Evolutionary conservation across 2,888 invertebrate species (phyloP).

Genomic region (Dryomyza anilis): DNA sequence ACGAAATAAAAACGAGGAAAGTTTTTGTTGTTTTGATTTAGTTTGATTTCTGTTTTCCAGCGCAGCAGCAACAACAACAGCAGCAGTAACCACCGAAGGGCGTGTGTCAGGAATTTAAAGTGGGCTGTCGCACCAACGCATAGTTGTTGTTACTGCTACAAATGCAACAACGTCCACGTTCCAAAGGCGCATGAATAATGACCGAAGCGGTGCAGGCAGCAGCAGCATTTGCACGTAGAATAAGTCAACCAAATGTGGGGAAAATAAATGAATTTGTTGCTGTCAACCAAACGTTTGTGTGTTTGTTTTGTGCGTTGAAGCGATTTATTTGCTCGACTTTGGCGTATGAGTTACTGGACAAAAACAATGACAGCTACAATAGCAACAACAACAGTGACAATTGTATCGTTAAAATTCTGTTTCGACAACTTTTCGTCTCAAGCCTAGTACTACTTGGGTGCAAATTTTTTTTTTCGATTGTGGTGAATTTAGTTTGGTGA

Average conservation of each 20-base stretch:
- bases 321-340: conserved; percentile 2
- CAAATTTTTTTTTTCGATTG: too few species aligned
- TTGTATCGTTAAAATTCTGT: background rate
- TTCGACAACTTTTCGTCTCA: background rate
- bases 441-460: too few species aligned
- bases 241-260: conserved; percentile 4
- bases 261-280: background rate
- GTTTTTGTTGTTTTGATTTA: background rate
- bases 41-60: background rate
- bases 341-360: conserved; percentile 1
- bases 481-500: too few species aligned
- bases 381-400: background rate
- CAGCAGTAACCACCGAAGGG: background rate
- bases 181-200: background rate
- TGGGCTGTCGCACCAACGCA: background rate
- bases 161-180: background rate
- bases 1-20: conserved; percentile 15
- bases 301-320: background rate
- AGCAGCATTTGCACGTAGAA: background rate
- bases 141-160: too few species aligned
- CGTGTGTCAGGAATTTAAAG: conserved; percentile 17
- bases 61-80: too few species aligned
- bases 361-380: background rate
- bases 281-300: conserved; percentile 1
- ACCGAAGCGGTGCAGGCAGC: background rate